phyloP scores from a whole-genome alignment of 1,140 invertebrate species.

The Oppia nitens region DNA sequence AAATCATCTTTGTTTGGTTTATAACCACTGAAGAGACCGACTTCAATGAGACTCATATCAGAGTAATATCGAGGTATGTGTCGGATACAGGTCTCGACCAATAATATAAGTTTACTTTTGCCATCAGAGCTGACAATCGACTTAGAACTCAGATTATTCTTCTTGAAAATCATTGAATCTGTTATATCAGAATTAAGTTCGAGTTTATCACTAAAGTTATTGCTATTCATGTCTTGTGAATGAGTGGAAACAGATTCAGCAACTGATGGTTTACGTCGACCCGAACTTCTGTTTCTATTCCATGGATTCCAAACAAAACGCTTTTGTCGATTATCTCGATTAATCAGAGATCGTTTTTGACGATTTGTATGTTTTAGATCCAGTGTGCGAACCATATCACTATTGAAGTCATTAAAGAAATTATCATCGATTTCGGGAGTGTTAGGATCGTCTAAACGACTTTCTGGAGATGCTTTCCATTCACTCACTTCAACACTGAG shows the following conservation, averaged over 20 bases:
- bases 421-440: constrained; percentile 3
- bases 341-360: too few relatives aligned
- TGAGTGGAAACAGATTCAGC: background rate
- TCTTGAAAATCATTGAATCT: background rate
- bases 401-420: constrained; percentile 4
- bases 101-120: constrained; percentile 3
- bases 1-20: constrained; percentile 24
- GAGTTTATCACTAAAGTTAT: too few relatives aligned
- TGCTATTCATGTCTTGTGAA: background rate
- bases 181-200: background rate
- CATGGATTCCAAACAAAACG: too few relatives aligned
- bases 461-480: constrained; percentile 15
- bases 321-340: background rate
- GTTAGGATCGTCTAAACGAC: background rate
- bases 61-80: background rate
- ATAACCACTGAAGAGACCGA: constrained; percentile 29
- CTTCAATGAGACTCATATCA: constrained; percentile 28
- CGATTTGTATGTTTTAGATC: background rate
- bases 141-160: background rate
- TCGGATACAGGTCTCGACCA: constrained; percentile 14
- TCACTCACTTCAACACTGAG: constrained; percentile 8
- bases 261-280: background rate
- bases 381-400: background rate
- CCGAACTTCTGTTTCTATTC: background rate
- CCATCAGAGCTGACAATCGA: background rate